These are phyloP conservation scores for Channa maculata DNA, from an alignment of 2,113 vertebrate species.

Conservation along the genomic window DNA sequence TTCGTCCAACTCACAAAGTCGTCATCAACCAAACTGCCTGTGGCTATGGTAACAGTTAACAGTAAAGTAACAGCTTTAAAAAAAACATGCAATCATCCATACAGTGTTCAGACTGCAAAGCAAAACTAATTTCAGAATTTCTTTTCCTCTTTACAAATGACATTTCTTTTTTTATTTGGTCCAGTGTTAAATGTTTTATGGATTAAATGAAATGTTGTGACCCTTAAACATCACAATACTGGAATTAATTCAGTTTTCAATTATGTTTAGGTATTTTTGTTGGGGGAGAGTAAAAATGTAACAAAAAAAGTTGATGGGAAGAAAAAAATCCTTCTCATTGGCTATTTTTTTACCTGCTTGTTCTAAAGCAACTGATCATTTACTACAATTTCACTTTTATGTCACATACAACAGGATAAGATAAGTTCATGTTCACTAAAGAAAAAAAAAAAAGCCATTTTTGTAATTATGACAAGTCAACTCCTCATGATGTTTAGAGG, in stretches of 20 bases:
- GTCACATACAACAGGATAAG: too few relatives aligned
- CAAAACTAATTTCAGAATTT: background rate
- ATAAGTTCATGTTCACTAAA: too few relatives aligned
- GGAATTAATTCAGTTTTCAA: background rate
- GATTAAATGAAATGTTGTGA: conserved; percentile 45
- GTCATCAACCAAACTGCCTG: conserved; percentile 63
- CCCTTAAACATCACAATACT: conserved; percentile 38
- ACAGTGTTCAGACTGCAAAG: conserved; percentile 29
- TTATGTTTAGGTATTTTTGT: background rate
- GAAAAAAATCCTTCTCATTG: too few relatives aligned
- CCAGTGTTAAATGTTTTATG: background rate
- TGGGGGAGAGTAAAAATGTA: background rate
- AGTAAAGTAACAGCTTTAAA: conserved; percentile 17
- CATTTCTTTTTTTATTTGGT: conserved; percentile 9
- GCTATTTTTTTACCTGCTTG: too few relatives aligned
- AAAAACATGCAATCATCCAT: conserved; percentile 1
- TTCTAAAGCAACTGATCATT: too few relatives aligned
- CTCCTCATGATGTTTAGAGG: too few relatives aligned
- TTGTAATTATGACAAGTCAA: too few relatives aligned
- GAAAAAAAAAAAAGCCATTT: too few relatives aligned
- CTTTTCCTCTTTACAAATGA: too few relatives aligned
- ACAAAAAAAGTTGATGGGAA: too few relatives aligned
- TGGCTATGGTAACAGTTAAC: conserved; percentile 51
- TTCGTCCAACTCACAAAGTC: conserved; percentile 53
- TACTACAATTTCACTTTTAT: too few relatives aligned